Base-by-base conservation (phyloP, 2,113 vertebrate genomes). In the Bufo bufo region DNA sequence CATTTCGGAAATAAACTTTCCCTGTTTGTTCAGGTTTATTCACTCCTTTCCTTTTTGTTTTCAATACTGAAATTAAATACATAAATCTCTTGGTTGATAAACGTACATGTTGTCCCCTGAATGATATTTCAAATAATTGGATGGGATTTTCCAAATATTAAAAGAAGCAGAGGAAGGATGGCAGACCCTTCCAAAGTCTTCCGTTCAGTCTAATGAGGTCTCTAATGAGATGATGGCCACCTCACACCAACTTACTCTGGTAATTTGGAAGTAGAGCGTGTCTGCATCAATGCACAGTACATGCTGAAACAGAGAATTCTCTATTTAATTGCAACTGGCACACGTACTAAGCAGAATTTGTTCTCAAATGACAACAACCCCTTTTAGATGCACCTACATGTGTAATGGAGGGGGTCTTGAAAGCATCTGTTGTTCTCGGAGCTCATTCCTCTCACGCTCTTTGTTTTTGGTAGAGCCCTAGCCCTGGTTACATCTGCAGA, bases 301-400 rank as follows among this genome's bases (percentile, higher is more conserved):
- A 49, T 58, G 19, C 52, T 52, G 58, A 79, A 84, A 80, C 50
- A 79, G 50, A 79, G 54, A 12, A 89, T 83, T 77, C 56, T 87
- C 63, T 56, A 45, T 81, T 79, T 84, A 89, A 84, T 84, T 78
- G 63, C 87, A 78, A 79, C 7, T 77, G 58, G 59, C 59, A 84
- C 23, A 65, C 12, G 17, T 77, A 69, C 72, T 84, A 33, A 69
- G 4, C 33, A n/a, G 23, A 17, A 13, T 79, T 66, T n/a, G 23
- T 78, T 66, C 58, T 75, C 54, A 49, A 71, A 84, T 58, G 52
- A 58, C 17, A 78, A 14, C 33, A 19, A 17, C 50, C 59, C 59
- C 33, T 56, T 45, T 45, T 52, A 88, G 82, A n/a, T 59, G 1
- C 16, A 45, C 23, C 72, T n/a, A 56, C 50, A 78, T 77, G 20